Base-by-base conservation (phyloP, 1,140 invertebrate genomes). In the Rhynchophorus ferrugineus region DNA sequence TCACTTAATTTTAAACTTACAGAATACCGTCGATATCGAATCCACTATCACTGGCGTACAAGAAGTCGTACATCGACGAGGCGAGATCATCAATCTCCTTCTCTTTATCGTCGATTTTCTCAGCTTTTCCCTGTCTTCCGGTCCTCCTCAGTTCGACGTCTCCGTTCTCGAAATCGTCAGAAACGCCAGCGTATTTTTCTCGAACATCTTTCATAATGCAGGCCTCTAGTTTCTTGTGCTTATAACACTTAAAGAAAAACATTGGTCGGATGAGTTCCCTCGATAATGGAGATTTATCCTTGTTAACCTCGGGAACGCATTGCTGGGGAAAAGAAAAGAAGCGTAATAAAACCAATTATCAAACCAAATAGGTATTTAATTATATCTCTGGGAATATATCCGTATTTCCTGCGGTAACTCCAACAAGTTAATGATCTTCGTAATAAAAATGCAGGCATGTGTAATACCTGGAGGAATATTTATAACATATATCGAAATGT, bases 191-290 rank as follows among this genome's bases (percentile, higher is more conserved):
- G 58, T 78, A 81, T 37, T 78, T 71, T 52, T 82, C 79, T 13
- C 78, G 68, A 19, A 82, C 77, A 57, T 82, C 80, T 60, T 82
- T 81, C 78, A 82, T 81, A 35, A 81, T 77, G 58, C 80, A 82
- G 0, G 80, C 78, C 65, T 82, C 80, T 11, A 82, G 57, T 63
- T 82, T 82, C 66, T 82, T 82, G 63, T 82, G 78, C 74, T 82
- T 81, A 60, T 82, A 82, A 61, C 80, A 82, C 49, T 78, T 73
- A 71, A 82, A 82, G 73, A 82, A 82, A 66, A 81, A 80, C 76
- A 81, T 81, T 0, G 79, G 78, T 24, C 75, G 72, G 35, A 80
- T 74, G 3, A 81, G 69, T 62, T 82, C 79, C 39, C 77, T 71
- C 0, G 78, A 78, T 0, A 81, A 64, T 0, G 76, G 76, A 1